A percentile compares a stretch with the other conserved stretches of the same genome.
phyloP scores from a whole-genome alignment of 2,113 vertebrate genomes.

The Entomyzon cyanotis region DNA sequence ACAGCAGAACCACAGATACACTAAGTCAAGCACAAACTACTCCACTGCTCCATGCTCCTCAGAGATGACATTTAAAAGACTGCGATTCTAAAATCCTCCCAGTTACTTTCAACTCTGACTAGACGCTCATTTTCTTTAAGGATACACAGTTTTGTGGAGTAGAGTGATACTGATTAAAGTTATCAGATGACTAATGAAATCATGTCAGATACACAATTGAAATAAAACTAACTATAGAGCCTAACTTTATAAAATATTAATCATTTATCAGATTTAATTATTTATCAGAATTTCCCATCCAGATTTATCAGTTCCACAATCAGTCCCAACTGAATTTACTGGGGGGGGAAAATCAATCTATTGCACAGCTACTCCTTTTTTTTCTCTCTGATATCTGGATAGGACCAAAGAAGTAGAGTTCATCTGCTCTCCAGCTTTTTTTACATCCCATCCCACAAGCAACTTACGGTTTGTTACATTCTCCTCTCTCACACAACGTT shows the following conservation, averaged over 20 bases:
- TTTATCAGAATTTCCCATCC: not conserved
- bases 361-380: not conserved
- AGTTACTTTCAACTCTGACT: not conserved
- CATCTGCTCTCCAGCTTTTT: not conserved
- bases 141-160: not conserved
- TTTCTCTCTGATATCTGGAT: not conserved
- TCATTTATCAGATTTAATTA: not conserved
- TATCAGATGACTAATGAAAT: not conserved
- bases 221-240: not conserved
- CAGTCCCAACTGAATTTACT: not conserved
- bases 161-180: not conserved
- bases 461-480: not conserved
- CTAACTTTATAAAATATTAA: not conserved
- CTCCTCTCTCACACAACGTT: not conserved
- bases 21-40: not conserved
- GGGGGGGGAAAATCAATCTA: not conserved
- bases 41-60: not conserved
- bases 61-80: not conserved
- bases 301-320: not conserved
- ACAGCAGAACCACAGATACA: not conserved
- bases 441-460: not conserved
- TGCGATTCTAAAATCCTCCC: not conserved
- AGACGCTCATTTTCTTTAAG: not conserved
- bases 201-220: not conserved
- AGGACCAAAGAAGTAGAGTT: not conserved